Evolutionary conservation across 2,113 vertebrate species (phyloP).

Genomic region (Nerophis lumbriciformis): DNA sequence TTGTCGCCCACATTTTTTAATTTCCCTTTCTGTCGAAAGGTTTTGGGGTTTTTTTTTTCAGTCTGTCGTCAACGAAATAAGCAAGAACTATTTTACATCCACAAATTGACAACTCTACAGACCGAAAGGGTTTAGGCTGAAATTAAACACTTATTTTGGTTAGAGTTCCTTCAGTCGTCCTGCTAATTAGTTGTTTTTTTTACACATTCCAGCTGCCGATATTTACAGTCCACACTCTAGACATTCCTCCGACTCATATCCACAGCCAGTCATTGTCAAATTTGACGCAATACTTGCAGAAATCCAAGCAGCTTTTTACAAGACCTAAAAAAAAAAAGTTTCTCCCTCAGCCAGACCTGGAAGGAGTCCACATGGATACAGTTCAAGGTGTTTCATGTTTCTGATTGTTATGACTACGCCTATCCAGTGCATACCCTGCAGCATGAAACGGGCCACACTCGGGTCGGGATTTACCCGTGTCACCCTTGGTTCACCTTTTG

Average conservation of each 20-base stretch:
- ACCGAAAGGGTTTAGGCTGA: no score
- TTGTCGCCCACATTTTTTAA: no score
- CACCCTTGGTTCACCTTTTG: slow-evolving; percentile 3
- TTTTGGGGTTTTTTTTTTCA: no score
- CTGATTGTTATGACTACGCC: slow-evolving; percentile 30
- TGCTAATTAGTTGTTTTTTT: neutral
- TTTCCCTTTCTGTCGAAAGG: no score
- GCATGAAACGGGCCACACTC: slow-evolving; percentile 4
- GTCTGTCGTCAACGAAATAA: no score
- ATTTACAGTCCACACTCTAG: neutral
- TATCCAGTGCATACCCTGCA: neutral
- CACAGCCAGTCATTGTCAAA: slow-evolving; percentile 14
- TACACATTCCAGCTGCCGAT: neutral
- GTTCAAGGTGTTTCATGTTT: slow-evolving; percentile 19
- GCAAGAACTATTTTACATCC: no score
- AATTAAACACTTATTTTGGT: neutral
- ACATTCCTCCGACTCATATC: neutral
- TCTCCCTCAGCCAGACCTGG: slow-evolving; percentile 17
- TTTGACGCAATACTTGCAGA: slow-evolving; percentile 8
- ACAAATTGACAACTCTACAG: no score
- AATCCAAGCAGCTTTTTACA: slow-evolving; percentile 3
- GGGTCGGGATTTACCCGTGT: slow-evolving; percentile 1
- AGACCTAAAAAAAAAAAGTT: slow-evolving; percentile 14
- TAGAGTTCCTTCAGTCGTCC: neutral
- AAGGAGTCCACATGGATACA: slow-evolving; percentile 4